phyloP scores from a whole-genome alignment of 2,888 invertebrate species.

The Sepioteuthis lessoniana region DNA sequence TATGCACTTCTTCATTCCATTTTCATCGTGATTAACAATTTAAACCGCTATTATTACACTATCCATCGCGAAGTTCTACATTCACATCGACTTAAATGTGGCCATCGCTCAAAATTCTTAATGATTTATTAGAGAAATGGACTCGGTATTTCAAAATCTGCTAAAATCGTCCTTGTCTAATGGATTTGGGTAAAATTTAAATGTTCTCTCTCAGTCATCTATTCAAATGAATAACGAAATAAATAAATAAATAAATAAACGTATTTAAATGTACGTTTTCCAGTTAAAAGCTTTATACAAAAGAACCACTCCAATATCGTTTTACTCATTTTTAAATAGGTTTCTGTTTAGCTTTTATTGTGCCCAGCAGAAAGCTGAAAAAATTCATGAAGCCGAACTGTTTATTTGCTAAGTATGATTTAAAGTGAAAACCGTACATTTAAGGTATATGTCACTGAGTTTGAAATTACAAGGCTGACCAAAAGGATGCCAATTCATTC shows the following conservation, averaged over 20 bases:
- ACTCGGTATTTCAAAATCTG: not conserved
- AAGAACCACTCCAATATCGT: not conserved
- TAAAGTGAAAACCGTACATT: too few species aligned
- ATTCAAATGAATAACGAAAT: not conserved
- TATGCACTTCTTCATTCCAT: not conserved
- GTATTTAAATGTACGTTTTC: conserved; percentile 33
- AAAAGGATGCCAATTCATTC: too few species aligned
- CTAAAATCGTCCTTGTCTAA: conserved; percentile 11
- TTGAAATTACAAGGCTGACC: too few species aligned
- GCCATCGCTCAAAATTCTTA: not conserved
- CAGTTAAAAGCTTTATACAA: conserved; percentile 4
- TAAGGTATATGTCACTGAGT: too few species aligned
- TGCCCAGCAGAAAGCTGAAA: too few species aligned
- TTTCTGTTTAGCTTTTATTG: conserved; percentile 1
- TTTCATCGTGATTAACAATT: not conserved
- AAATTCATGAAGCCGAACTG: too few species aligned
- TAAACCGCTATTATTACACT: conserved; percentile 14
- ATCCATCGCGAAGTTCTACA: not conserved
- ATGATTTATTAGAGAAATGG: not conserved
- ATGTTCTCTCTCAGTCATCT: not conserved
- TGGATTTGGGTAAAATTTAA: not conserved
- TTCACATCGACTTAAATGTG: not conserved
- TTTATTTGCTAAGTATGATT: too few species aligned
- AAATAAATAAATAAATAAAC: not conserved
- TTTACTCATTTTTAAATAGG: not conserved